A percentile compares a stretch with the other conserved stretches of the same genome.
These are phyloP conservation scores for Drosophila yakuba DNA, from an alignment of 1,140 invertebrate species.

Conservation along the genomic window DNA sequence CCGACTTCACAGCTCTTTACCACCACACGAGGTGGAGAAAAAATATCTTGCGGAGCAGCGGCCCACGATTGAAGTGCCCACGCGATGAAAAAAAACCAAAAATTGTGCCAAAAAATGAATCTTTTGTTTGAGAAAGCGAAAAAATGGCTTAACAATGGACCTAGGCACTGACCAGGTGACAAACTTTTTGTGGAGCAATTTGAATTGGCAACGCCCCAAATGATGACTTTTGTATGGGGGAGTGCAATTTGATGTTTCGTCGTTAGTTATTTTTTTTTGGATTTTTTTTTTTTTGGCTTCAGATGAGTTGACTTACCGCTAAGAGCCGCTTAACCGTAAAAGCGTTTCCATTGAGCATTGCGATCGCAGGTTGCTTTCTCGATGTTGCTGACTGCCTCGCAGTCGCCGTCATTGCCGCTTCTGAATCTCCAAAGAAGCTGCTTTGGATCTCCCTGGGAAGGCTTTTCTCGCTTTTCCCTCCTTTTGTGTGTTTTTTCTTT, in stretches of 20 bases:
- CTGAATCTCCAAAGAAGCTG: slow-evolving; percentile 49
- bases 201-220: slow-evolving; percentile 76
- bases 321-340: slow-evolving; percentile 83
- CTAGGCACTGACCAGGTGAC: slow-evolving; percentile 31
- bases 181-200: slow-evolving; percentile 64
- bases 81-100: slow-evolving; percentile 22
- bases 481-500: slow-evolving; percentile 41
- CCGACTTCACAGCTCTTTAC: slow-evolving; percentile 78
- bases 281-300: slow-evolving; percentile 5
- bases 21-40: slow-evolving; percentile 39
- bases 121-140: slow-evolving; percentile 49
- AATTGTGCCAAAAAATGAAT: slow-evolving; percentile 41
- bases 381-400: slow-evolving; percentile 48
- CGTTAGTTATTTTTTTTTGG: neutral
- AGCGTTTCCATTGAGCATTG: slow-evolving; percentile 61
- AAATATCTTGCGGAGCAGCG: slow-evolving; percentile 9
- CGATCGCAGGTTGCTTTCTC: slow-evolving; percentile 78
- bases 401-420: slow-evolving; percentile 51
- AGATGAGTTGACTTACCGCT: slow-evolving; percentile 73
- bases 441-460: slow-evolving; percentile 41
- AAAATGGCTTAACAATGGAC: slow-evolving; percentile 37
- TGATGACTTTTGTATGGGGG: slow-evolving; percentile 33
- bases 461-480: slow-evolving; percentile 43
- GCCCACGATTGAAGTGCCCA: slow-evolving; percentile 42
- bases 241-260: slow-evolving; percentile 10